Evolutionary conservation across 1,140 invertebrate genomes (phyloP).

Genomic region (Nebria ingens): DNA sequence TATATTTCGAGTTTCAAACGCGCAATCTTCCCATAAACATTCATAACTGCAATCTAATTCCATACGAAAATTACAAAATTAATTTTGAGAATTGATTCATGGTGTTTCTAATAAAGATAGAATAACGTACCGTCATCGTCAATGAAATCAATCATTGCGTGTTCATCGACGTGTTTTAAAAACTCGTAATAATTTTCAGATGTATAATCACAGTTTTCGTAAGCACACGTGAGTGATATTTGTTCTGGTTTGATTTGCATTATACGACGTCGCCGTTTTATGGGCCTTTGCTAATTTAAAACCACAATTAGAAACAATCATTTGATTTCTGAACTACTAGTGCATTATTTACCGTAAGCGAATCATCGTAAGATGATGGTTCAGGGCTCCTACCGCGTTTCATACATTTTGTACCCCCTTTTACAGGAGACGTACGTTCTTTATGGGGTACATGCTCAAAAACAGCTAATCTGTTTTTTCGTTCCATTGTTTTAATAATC

Average conservation of each 20-base stretch:
- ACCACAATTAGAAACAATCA: background rate
- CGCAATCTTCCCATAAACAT: slow-evolving; percentile 55
- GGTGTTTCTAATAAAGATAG: too few relatives aligned
- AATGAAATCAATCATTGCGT: slow-evolving; percentile 15
- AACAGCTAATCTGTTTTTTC: slow-evolving; percentile 24
- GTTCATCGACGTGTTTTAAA: slow-evolving; percentile 24
- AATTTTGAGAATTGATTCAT: slow-evolving; percentile 23
- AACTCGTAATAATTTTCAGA: slow-evolving; percentile 21
- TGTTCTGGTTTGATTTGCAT: slow-evolving; percentile 19
- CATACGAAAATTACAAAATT: slow-evolving; percentile 12
- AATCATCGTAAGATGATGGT: background rate
- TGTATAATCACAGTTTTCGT: slow-evolving; percentile 21
- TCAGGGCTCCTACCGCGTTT: background rate
- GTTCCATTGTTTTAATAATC: too few relatives aligned
- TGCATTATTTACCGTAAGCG: background rate
- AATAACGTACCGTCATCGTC: slow-evolving; percentile 15
- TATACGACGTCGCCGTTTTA: slow-evolving; percentile 6
- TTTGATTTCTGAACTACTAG: too few relatives aligned
- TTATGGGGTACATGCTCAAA: slow-evolving; percentile 25
- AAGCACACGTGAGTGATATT: slow-evolving; percentile 23
- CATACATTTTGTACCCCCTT: background rate
- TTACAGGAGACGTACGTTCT: slow-evolving; percentile 4
- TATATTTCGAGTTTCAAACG: slow-evolving; percentile 39
- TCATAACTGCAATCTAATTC: slow-evolving; percentile 33
- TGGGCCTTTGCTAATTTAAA: slow-evolving; percentile 9